These are phyloP conservation scores for Hydropotes inermis DNA, from an alignment of 2,113 vertebrate genomes.

Conservation along the genomic window DNA sequence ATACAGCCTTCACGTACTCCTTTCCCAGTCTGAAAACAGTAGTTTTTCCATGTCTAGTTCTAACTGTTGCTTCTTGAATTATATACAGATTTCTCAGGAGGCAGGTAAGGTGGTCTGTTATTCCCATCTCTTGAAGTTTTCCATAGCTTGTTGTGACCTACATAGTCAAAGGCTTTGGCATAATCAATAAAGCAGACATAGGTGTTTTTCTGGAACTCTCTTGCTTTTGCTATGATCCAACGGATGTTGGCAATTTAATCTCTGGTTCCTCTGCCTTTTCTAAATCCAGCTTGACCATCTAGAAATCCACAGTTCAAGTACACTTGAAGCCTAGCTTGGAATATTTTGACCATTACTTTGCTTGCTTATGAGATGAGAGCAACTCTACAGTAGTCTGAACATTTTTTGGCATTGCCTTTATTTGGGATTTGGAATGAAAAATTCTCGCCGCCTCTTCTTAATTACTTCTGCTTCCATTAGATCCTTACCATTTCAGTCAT, in stretches of 20 bases:
- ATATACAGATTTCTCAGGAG: neutral
- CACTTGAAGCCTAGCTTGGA: neutral
- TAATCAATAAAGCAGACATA: neutral
- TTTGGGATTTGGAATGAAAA: neutral
- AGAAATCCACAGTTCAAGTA: neutral
- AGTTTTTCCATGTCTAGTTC: neutral
- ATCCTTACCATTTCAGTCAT: neutral
- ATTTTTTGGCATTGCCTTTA: neutral
- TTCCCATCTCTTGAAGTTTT: neutral
- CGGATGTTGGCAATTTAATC: neutral
- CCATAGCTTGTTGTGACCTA: neutral
- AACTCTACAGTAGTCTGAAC: neutral
- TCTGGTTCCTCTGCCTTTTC: neutral
- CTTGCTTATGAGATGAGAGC: neutral
- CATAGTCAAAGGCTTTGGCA: neutral
- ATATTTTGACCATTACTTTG: neutral
- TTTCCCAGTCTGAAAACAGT: neutral
- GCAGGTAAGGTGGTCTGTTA: neutral
- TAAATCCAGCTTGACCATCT: neutral
- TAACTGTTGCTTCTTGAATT: neutral
- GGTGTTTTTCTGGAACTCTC: neutral
- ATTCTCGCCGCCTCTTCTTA: neutral
- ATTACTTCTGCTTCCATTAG: fast-evolving
- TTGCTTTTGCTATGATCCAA: neutral
- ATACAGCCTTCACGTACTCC: neutral